Conservation (phyloP, 2,113 vertebrate species). For the Steatornis caripensis region DNA sequence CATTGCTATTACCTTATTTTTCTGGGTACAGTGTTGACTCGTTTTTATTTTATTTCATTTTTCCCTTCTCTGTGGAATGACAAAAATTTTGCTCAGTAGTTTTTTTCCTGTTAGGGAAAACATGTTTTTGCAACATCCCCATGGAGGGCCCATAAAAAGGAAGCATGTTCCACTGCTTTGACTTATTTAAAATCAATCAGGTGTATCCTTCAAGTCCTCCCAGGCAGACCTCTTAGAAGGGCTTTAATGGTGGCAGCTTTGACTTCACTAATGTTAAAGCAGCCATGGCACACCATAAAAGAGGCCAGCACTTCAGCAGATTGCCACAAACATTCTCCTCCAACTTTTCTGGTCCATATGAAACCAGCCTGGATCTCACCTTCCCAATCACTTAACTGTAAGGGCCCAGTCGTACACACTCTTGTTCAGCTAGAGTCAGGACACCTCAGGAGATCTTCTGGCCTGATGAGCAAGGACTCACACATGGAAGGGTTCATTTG, state of each 20-base stretch:
- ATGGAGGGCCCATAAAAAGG: not conserved
- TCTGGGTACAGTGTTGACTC: not conserved
- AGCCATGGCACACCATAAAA: not conserved
- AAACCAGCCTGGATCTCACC: not conserved
- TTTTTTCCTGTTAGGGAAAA: not conserved
- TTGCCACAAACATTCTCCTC: not conserved
- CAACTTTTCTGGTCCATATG: not conserved
- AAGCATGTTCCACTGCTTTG: not conserved
- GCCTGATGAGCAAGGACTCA: not conserved
- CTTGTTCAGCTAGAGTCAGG: not conserved
- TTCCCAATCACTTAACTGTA: not conserved
- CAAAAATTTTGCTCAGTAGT: not conserved
- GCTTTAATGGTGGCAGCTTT: not conserved
- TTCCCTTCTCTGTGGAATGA: not conserved
- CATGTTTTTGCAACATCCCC: not conserved
- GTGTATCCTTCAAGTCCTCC: not conserved
- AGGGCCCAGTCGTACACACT: not conserved
- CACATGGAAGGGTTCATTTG: not conserved
- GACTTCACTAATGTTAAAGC: not conserved
- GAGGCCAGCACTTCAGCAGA: not conserved
- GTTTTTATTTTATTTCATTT: not conserved
- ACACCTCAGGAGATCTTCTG: not conserved
- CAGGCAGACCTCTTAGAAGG: not conserved
- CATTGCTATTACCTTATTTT: slow-evolving; percentile 8
- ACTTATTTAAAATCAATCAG: not conserved